Evolutionary conservation across 2,888 invertebrate genomes (phyloP), one percentile per base, ranked within the genome.

Genomic region (Cryptocheilus praepositus): DNA sequence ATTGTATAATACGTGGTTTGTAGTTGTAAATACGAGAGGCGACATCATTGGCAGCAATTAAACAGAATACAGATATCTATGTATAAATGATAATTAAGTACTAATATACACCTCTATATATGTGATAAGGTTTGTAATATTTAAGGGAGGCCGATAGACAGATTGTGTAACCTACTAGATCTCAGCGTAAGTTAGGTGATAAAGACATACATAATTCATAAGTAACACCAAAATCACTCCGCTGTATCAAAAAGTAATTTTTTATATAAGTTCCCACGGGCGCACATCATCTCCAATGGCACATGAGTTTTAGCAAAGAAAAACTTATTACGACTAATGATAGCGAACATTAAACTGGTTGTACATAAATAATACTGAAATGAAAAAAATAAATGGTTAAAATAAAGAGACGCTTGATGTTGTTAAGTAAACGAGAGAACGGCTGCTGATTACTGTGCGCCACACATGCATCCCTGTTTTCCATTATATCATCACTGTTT

Each of bases 271-370:
- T 86, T 85, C 80, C 81, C 82, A 85, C 81, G 81, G 81, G 81
- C 86, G 86, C 87, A 87, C 88, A 88, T 84, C 83, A 85, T 85
- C 83, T 86, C 81, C 85, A 85, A 86, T 82, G 83, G 85, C 86
- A 87, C 84, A 86, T 77, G 74, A 82, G 77, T 81, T 79, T 80
- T 83, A 80, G 81, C 72, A 77, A 49, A 49, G 11, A 28, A 76
- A 83, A 56, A 57, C 77, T 82, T 83, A 82, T 73, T 81, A 85
- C 80, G 70, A 76, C 64, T 82, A 81, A 81, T 71, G 68, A 80
- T 80, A 69, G 61, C 72, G 61, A 73, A 69, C 67, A 75, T 79
- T 79, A 73, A 83, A 78, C 75, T 84, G 84, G 83, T 84, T 88
- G 86, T 88, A 88, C 64, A 88, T 87, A 87, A 87, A 85, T 86